Evolutionary conservation across 2,113 vertebrate genomes (phyloP).

Genomic region (Lepus americanus): DNA sequence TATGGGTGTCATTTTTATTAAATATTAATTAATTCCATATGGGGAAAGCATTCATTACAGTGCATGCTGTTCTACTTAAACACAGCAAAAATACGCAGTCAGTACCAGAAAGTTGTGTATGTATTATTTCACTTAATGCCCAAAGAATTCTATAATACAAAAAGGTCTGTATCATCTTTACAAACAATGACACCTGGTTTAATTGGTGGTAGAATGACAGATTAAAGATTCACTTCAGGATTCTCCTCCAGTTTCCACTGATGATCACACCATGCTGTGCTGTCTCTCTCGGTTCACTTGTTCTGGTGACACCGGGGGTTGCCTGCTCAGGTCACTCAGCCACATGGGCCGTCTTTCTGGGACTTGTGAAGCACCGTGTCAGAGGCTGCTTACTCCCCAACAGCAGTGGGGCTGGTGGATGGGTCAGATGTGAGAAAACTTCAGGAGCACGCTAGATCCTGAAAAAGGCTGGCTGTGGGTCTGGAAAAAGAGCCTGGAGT

Average conservation of each 20-base stretch:
- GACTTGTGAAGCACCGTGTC: too few relatives aligned
- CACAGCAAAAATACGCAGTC: not conserved
- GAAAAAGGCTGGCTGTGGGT: not conserved
- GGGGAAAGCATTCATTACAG: not conserved
- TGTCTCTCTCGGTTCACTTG: fast-evolving
- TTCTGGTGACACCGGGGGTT: not conserved
- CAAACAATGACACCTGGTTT: not conserved
- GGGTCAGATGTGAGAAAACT: too few relatives aligned
- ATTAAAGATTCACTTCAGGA: not conserved
- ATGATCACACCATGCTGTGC: fast-evolving
- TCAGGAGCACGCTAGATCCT: not conserved
- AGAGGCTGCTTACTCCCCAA: not conserved
- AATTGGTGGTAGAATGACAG: not conserved
- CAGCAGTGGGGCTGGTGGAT: fast-evolving
- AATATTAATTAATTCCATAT: not conserved
- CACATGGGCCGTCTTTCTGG: not conserved
- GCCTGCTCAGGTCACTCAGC: not conserved
- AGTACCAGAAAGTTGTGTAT: fast-evolving
- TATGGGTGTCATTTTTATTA: not conserved
- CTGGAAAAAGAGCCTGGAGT: not conserved
- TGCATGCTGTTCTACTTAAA: not conserved
- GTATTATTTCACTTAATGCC: not conserved
- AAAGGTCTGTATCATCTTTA: too few relatives aligned
- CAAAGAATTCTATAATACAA: not conserved
- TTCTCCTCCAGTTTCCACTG: fast-evolving